Percentiles rank a stretch among this genome's conserved stretches.
Evolutionary conservation across 2,888 invertebrate species (phyloP).

Genomic region (Plagodis pulveraria): DNA sequence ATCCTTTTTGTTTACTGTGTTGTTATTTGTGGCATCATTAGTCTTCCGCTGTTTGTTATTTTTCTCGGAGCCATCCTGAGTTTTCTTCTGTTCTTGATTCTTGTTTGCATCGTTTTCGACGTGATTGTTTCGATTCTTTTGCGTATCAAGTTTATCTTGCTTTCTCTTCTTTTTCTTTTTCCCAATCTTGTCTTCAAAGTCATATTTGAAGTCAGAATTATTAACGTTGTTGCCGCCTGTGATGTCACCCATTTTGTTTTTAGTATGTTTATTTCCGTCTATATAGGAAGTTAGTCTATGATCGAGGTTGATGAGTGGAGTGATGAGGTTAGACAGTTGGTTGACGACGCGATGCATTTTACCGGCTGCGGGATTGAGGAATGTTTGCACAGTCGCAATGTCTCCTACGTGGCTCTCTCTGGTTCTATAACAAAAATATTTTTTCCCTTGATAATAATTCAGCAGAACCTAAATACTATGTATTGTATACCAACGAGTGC

Average conservation of each 20-base stretch:
- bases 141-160: constrained; percentile 16
- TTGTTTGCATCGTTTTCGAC: too few species aligned
- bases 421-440: constrained; percentile 47
- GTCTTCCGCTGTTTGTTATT: too few species aligned
- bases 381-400: constrained; percentile 37
- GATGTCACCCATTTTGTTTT: not conserved
- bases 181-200: constrained; percentile 34
- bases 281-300: constrained; percentile 1
- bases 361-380: constrained; percentile 39
- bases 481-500: too few species aligned
- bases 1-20: not conserved
- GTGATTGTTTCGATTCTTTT: constrained; percentile 17
- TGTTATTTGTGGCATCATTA: constrained; percentile 1
- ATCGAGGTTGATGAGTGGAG: constrained; percentile 38
- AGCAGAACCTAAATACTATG: too few species aligned
- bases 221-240: not conserved
- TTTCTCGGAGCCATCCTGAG: constrained; percentile 7
- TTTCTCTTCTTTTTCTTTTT: constrained; percentile 24
- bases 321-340: constrained; percentile 52
- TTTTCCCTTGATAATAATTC: too few species aligned
- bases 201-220: constrained; percentile 21
- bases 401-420: constrained; percentile 46
- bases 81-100: constrained; percentile 23
- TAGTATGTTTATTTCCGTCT: not conserved
- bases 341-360: constrained; percentile 61